These are phyloP conservation scores for Caenorhabditis afra DNA, from an alignment of 2,888 invertebrate species.

Conservation along the genomic window DNA sequence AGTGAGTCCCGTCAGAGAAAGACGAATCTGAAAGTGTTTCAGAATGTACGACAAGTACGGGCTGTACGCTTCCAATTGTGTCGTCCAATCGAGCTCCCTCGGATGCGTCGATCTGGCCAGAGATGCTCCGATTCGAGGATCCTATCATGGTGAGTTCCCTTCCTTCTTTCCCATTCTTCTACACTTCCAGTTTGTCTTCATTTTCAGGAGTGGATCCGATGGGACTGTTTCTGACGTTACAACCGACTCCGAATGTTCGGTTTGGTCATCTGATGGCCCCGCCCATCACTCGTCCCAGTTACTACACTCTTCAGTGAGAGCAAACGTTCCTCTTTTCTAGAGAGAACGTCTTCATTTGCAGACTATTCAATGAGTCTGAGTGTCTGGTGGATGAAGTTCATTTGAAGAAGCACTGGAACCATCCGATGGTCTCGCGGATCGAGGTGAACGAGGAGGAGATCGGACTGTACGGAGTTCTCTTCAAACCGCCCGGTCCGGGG, in stretches of 20 bases:
- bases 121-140: constrained; percentile 54
- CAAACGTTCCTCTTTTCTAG: no score
- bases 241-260: constrained; percentile 42
- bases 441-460: constrained; percentile 9
- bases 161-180: neutral
- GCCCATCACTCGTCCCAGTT: constrained; percentile 6
- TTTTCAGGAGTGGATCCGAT: constrained; percentile 52
- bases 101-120: constrained; percentile 29
- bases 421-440: constrained; percentile 17
- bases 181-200: neutral
- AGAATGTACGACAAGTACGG: constrained; percentile 23
- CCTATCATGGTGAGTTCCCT: constrained; percentile 42
- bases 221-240: constrained; percentile 54
- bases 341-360: no score
- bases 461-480: constrained; percentile 32
- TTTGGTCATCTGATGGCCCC: constrained; percentile 22
- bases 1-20: constrained; percentile 18
- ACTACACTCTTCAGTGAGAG: constrained; percentile 43
- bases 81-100: constrained; percentile 14
- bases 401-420: constrained; percentile 42
- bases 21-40: no score
- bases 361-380: constrained; percentile 7
- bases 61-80: constrained; percentile 18
- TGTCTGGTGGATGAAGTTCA: neutral
- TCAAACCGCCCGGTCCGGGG: constrained; percentile 53